phyloP scores from a whole-genome alignment of 2,797 vertebrate species.

The Phyllotis vaccarum region DNA sequence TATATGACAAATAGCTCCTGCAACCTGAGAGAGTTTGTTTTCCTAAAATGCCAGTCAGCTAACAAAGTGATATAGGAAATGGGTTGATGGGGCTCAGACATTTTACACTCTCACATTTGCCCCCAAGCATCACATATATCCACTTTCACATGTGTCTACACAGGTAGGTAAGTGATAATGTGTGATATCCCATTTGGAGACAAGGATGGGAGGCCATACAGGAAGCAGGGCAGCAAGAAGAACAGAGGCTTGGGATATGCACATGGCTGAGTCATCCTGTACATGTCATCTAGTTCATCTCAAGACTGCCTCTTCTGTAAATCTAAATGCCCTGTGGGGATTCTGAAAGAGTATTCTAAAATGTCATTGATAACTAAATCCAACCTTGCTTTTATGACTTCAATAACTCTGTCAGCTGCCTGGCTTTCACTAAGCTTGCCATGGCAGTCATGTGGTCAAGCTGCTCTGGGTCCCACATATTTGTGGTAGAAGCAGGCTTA shows the following conservation, averaged over 20 bases:
- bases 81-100: not conserved
- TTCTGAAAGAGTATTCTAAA: not conserved
- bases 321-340: not conserved
- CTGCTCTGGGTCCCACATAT: not conserved
- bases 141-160: not conserved
- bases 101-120: not conserved
- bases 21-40: not conserved
- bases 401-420: not conserved
- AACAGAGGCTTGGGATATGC: not conserved
- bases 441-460: too few relatives aligned
- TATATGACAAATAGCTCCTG: not conserved
- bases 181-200: not conserved
- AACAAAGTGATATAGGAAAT: not conserved
- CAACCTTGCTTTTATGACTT: not conserved
- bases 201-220: not conserved
- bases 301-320: slow-evolving; percentile 2
- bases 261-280: not conserved
- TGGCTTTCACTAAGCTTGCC: too few relatives aligned
- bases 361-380: not conserved
- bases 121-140: not conserved
- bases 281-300: not conserved
- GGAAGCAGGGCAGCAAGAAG: not conserved
- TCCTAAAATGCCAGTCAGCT: not conserved
- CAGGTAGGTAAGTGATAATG: not conserved
- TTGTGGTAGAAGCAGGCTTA: not conserved